Evolutionary conservation across 2,113 vertebrate species (phyloP).

Genomic region (Plecotus auritus): DNA sequence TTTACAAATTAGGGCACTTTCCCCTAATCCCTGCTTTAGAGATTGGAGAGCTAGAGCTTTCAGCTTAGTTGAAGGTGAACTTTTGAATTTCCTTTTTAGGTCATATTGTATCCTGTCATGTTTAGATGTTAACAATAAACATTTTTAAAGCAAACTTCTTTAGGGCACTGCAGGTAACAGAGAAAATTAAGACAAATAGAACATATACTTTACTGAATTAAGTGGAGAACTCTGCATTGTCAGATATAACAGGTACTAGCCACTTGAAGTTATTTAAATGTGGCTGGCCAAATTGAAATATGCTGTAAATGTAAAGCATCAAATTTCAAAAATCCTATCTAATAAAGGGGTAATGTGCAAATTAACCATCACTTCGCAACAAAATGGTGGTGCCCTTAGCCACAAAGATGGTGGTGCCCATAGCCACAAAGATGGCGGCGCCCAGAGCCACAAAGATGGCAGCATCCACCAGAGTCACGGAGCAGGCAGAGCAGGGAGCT

Average conservation of each 20-base stretch:
- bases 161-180: not conserved
- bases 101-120: not conserved
- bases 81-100: not conserved
- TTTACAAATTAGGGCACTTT: not conserved
- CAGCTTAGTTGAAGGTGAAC: not conserved
- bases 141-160: not conserved
- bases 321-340: not conserved
- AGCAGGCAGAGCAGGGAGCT: no score
- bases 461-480: no score
- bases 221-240: not conserved
- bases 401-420: no score
- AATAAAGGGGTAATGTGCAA: no score
- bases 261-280: not conserved
- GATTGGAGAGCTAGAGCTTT: not conserved
- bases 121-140: not conserved
- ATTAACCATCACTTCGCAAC: no score
- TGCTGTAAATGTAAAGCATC: not conserved
- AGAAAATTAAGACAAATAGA: not conserved
- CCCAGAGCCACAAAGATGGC: no score
- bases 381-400: no score
- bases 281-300: not conserved
- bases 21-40: not conserved
- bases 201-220: not conserved
- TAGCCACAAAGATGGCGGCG: no score
- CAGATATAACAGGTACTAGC: not conserved